Evolutionary conservation across 2,888 invertebrate species (phyloP).

Genomic region (Eremobia ochroleuca): DNA sequence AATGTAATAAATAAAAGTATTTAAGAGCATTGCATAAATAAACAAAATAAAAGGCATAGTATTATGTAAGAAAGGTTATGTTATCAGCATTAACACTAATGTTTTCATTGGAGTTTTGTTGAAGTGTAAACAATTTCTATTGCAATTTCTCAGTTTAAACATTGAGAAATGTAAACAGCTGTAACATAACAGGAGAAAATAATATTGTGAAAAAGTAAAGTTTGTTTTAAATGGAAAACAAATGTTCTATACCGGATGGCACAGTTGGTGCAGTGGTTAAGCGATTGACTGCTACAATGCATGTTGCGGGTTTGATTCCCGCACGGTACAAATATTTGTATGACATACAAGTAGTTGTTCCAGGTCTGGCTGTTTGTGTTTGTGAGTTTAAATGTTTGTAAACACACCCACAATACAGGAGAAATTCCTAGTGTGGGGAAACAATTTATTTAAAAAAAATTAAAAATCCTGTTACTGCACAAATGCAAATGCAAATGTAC

Average conservation of each 20-base stretch:
- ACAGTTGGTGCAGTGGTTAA: too few relatives aligned
- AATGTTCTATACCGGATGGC: background rate
- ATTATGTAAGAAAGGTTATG: slow-evolving; percentile 47
- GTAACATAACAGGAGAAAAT: background rate
- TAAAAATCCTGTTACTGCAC: background rate
- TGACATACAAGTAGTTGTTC: too few relatives aligned
- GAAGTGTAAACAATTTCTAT: slow-evolving; percentile 39
- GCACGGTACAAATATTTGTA: too few relatives aligned
- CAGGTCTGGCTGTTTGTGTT: too few relatives aligned
- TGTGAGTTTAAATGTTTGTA: too few relatives aligned
- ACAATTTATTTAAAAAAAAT: too few relatives aligned
- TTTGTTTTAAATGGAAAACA: background rate
- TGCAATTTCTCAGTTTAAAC: slow-evolving; percentile 21
- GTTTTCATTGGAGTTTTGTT: slow-evolving; percentile 38
- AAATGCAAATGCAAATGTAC: too few relatives aligned
- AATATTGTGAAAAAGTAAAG: background rate
- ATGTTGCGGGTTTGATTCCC: too few relatives aligned
- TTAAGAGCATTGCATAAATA: background rate
- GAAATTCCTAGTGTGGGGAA: too few relatives aligned
- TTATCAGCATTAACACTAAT: slow-evolving; percentile 17
- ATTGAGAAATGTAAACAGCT: background rate
- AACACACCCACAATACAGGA: too few relatives aligned
- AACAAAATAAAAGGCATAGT: background rate
- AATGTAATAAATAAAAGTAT: too few relatives aligned
- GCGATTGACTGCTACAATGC: too few relatives aligned